A percentile compares a stretch with the other conserved stretches of the same genome.
phyloP scores from a whole-genome alignment of 2,113 vertebrate genomes.

The Struthio camelus region DNA sequence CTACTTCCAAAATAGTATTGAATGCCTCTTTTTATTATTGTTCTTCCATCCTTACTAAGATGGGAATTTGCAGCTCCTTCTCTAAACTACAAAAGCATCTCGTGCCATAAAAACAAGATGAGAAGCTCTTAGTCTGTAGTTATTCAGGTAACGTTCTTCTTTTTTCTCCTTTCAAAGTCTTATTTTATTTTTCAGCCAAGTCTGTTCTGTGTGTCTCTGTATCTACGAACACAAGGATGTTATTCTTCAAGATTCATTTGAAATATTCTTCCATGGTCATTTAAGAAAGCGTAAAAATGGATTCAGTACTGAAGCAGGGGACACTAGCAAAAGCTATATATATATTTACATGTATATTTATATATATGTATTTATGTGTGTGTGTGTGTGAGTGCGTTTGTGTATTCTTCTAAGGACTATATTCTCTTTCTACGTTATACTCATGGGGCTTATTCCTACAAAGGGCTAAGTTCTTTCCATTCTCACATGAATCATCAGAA shows the following conservation, averaged over 20 bases:
- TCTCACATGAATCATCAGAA: conserved; percentile 35
- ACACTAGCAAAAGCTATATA: not conserved
- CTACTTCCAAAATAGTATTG: not conserved
- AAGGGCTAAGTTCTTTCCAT: not conserved
- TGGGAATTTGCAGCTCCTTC: not conserved
- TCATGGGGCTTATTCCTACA: conserved; percentile 20
- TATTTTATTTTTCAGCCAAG: conserved; percentile 37
- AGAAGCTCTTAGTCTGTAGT: not conserved
- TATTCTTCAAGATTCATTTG: conserved; percentile 25
- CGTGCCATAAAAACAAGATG: not conserved
- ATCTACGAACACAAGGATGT: conserved; percentile 50
- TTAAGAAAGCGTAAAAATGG: conserved; percentile 52
- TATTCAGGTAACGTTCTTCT: conserved; percentile 24
- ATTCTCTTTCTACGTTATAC: not conserved
- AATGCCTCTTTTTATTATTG: not conserved
- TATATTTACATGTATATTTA: not conserved
- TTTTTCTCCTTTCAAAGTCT: conserved; percentile 5
- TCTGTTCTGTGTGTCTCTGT: conserved; percentile 4
- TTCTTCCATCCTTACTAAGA: not conserved
- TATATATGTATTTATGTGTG: not conserved
- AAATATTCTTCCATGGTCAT: conserved; percentile 58
- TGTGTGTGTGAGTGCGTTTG: not conserved
- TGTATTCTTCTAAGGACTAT: conserved; percentile 1
- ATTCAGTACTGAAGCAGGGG: conserved; percentile 20
- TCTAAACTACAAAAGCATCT: not conserved